A percentile compares a stretch with the other conserved stretches of the same genome.
phyloP scores from a whole-genome alignment of 2,113 vertebrate genomes.

The Asarcornis scutulata region DNA sequence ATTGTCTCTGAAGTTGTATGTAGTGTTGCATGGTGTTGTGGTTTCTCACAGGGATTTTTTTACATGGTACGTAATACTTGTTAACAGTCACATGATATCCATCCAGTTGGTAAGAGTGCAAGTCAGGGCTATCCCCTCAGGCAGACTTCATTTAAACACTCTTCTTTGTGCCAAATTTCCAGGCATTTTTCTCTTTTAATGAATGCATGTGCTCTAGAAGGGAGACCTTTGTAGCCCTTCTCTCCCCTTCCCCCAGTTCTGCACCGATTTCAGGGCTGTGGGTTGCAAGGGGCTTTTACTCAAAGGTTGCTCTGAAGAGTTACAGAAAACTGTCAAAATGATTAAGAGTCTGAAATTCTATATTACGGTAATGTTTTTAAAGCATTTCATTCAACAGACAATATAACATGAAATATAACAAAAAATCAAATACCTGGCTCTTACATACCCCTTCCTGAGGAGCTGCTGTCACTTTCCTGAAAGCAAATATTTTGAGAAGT shows the following conservation, averaged over 20 bases:
- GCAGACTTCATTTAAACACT: slow-evolving; percentile 51
- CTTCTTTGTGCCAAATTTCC: slow-evolving; percentile 49
- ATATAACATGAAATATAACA: slow-evolving; percentile 49
- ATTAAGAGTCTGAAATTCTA: slow-evolving; percentile 71
- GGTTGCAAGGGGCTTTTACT: neutral
- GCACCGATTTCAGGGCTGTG: neutral
- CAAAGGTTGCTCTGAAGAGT: slow-evolving; percentile 29
- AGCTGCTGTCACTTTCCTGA: slow-evolving; percentile 61
- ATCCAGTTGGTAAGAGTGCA: slow-evolving; percentile 38
- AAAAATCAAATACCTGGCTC: slow-evolving; percentile 27
- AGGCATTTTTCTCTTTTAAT: slow-evolving; percentile 58
- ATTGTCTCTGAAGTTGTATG: neutral
- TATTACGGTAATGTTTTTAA: slow-evolving; percentile 64
- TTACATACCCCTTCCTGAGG: slow-evolving; percentile 44
- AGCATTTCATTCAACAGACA: slow-evolving; percentile 62
- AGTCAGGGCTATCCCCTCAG: slow-evolving; percentile 59
- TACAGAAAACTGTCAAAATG: slow-evolving; percentile 68
- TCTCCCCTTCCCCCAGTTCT: neutral
- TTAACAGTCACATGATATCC: slow-evolving; percentile 40
- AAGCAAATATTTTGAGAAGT: slow-evolving; percentile 65
- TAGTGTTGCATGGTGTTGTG: fast-evolving
- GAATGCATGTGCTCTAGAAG: slow-evolving; percentile 34
- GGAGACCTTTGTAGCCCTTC: slow-evolving; percentile 10
- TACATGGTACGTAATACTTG: slow-evolving; percentile 31
- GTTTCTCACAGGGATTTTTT: slow-evolving; percentile 21